phyloP scores from a whole-genome alignment of 1,140 invertebrate genomes.

The Bombus huntii region DNA sequence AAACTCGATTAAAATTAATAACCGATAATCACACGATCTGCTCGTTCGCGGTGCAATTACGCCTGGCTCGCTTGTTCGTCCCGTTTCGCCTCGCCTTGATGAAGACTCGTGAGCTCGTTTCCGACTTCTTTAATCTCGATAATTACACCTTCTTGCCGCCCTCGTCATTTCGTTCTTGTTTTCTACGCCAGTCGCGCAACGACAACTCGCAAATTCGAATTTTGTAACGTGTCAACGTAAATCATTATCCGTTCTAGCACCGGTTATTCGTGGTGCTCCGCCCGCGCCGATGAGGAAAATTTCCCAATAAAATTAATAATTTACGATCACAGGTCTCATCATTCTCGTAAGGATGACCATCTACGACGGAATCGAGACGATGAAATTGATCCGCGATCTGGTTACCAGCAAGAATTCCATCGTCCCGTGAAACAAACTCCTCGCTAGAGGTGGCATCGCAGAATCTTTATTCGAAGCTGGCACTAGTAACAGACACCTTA shows the following conservation, averaged over 20 bases:
- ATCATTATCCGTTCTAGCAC: not conserved
- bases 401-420: not conserved
- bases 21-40: conserved; percentile 28
- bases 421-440: not conserved
- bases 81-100: not conserved
- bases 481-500: too few relatives aligned
- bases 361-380: too few relatives aligned
- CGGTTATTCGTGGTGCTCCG: not conserved
- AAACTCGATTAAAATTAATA: conserved; percentile 45
- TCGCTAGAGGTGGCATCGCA: too few relatives aligned
- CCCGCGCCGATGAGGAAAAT: too few relatives aligned
- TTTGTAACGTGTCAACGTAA: not conserved
- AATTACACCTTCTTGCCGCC: not conserved
- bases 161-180: not conserved
- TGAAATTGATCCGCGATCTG: not conserved
- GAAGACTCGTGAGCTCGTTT: not conserved
- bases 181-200: not conserved
- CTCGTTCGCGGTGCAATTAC: conserved; percentile 3
- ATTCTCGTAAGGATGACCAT: too few relatives aligned
- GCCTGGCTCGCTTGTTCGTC: not conserved
- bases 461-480: too few relatives aligned
- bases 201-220: not conserved
- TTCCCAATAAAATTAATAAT: too few relatives aligned
- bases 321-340: not conserved
- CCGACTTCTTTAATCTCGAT: conserved; percentile 4